Evolutionary conservation across 2,797 vertebrate genomes (phyloP), one percentile per base, ranked within the genome.

Genomic region (Sebastiscus tertius): DNA sequence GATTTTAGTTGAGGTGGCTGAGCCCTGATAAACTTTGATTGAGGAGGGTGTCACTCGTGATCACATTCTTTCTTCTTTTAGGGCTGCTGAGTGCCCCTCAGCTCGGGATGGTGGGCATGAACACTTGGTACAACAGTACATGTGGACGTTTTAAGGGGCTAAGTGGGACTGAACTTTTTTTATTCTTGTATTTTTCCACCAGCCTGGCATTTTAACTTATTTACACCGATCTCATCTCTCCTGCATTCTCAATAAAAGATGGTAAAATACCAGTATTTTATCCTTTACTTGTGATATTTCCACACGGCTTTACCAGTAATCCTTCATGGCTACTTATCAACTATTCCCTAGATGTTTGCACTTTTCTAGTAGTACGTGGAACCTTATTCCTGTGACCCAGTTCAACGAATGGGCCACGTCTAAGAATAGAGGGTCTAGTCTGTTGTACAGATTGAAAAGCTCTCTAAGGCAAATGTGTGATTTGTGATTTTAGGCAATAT

Each of bases 381-480:
- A 72, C 27, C 20, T 83, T 16, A 58, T 75, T 72, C 64, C 65
- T 3, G 5, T 81, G 72, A 84, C 70, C 78, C 34, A 86, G 58
- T 76, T 84, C 24, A 81, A 82, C 67, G 64, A 78, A 62, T 46
- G 22, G 16, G 16, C 13, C 24, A 20, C 29, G 65, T 72, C 79
- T 73, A 12, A 36, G 36, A 72, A 79, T 42, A 61, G 61, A 80
- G 22, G 46, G 39, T 54, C 33, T 65, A 18, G 1, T 34, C 58
- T 69, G 29, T 77, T 84, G 79, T 62, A 58, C 39, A 68, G 72
- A 85, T 60, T 75, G 52, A 87, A 87, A 87, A 82, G 58, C 70
- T 67, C 72, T 77, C 59, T 1, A 20, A 65, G 59, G 72, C 16
- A 77, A 56, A 66, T 33, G 59, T 70, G 59, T 55, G 22, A 39